A percentile compares a stretch with the other conserved stretches of the same genome.
These are phyloP conservation scores for Stylophora pistillata DNA, from an alignment of 64 coral and sea anemone genomes.

Conservation along the genomic window DNA sequence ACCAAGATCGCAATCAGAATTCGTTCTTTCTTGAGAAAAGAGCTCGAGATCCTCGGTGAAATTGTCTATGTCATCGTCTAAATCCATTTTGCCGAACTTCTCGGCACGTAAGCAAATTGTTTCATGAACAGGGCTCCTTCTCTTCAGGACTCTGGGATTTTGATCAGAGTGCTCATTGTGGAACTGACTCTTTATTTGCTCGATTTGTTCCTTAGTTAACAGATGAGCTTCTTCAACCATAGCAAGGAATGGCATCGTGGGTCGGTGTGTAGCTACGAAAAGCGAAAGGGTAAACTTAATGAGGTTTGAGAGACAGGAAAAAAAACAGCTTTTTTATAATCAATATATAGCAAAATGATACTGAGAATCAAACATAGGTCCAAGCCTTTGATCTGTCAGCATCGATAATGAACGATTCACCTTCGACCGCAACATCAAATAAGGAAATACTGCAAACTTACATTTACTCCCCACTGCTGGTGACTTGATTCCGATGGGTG, in stretches of 20 bases:
- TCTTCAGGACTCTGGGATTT: not conserved
- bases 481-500: slow-evolving; percentile 29
- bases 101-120: not conserved
- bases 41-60: not conserved
- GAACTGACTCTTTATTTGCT: not conserved
- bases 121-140: not conserved
- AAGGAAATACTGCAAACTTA: not conserved
- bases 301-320: not conserved
- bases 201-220: not conserved
- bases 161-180: not conserved
- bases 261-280: not conserved
- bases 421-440: too few relatives aligned
- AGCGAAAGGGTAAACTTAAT: not conserved
- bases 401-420: too few relatives aligned
- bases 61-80: not conserved
- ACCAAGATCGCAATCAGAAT: not conserved
- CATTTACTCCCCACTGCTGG: not conserved
- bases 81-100: not conserved
- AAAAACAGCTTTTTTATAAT: not conserved
- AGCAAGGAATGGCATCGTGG: not conserved
- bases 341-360: too few relatives aligned
- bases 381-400: too few relatives aligned
- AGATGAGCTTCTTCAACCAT: slow-evolving; percentile 13
- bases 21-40: not conserved
- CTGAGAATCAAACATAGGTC: too few relatives aligned